Conservation (phyloP, 2,888 invertebrate genomes). For the Cotesia congregata region DNA sequence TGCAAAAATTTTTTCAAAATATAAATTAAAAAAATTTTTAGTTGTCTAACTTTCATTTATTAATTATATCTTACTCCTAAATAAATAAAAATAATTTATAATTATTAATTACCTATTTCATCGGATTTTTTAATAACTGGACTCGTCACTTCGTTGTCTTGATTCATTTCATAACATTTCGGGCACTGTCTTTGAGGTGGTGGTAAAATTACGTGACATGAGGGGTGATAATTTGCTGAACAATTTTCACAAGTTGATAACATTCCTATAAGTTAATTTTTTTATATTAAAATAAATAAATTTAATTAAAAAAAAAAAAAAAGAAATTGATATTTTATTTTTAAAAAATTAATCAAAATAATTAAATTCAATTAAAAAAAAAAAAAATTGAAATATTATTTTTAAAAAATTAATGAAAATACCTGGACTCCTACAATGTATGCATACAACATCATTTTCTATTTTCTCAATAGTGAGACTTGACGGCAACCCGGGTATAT, state of each 20-base stretch:
- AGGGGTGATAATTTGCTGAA: conserved; percentile 71
- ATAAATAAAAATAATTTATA: neutral
- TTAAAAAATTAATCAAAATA: no score
- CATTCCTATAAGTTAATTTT: conserved; percentile 63
- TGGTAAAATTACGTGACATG: conserved; percentile 72
- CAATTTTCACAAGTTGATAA: conserved; percentile 72
- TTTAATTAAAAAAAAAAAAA: neutral
- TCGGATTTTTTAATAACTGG: conserved; percentile 56
- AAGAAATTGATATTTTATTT: neutral
- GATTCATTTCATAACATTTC: conserved; percentile 65
- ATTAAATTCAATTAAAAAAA: no score
- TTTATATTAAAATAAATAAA: neutral
- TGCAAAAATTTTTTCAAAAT: no score
- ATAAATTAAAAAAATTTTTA: no score
- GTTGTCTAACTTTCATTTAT: no score
- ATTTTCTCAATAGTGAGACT: conserved; percentile 73
- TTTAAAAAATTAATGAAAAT: conserved; percentile 35
- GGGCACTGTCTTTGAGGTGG: conserved; percentile 71
- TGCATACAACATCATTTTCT: conserved; percentile 69
- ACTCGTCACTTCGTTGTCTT: conserved; percentile 37
- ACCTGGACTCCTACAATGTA: conserved; percentile 72
- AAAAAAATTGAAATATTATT: no score
- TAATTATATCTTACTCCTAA: no score
- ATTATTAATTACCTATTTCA: conserved; percentile 58
- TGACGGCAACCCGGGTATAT: conserved; percentile 72